Percentiles rank a stretch among this genome's conserved stretches.
phyloP scores from a whole-genome alignment of 2,797 vertebrate genomes.

The Peromyscus attwateri region DNA sequence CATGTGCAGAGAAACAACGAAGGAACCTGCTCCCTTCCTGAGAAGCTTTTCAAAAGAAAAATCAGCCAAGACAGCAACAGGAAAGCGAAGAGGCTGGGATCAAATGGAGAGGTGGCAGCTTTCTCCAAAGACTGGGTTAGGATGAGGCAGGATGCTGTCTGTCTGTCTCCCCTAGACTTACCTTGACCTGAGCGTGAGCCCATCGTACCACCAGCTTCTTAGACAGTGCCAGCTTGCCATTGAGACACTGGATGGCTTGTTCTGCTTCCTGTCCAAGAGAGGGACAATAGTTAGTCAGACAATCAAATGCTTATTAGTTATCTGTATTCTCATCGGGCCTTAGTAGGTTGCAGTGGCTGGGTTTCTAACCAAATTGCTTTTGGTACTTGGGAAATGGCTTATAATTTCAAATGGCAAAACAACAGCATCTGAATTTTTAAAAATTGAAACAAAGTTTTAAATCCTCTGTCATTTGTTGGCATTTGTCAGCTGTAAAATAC shows the following conservation, averaged over 20 bases:
- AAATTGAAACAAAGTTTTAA: conserved; percentile 32
- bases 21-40: conserved; percentile 77
- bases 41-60: conserved; percentile 78
- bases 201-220: conserved; percentile 98
- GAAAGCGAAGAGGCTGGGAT: conserved; percentile 40
- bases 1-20: conserved; percentile 64
- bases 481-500: conserved; percentile 39
- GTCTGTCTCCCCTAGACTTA: conserved; percentile 73
- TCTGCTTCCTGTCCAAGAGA: conserved; percentile 94
- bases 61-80: conserved; percentile 77
- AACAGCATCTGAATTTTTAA: background rate
- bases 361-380: conserved; percentile 54
- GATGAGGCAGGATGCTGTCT: background rate
- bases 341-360: background rate
- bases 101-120: background rate
- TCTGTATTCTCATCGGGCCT: background rate
- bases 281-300: conserved; percentile 69
- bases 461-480: background rate
- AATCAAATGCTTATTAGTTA: background rate
- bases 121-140: background rate
- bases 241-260: conserved; percentile 97
- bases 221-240: conserved; percentile 97
- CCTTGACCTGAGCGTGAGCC: conserved; percentile 96
- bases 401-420: conserved; percentile 37
- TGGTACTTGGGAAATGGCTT: conserved; percentile 55